Base-by-base conservation (phyloP, 2,797 vertebrate genomes). In the Enteromius viviparus region DNA sequence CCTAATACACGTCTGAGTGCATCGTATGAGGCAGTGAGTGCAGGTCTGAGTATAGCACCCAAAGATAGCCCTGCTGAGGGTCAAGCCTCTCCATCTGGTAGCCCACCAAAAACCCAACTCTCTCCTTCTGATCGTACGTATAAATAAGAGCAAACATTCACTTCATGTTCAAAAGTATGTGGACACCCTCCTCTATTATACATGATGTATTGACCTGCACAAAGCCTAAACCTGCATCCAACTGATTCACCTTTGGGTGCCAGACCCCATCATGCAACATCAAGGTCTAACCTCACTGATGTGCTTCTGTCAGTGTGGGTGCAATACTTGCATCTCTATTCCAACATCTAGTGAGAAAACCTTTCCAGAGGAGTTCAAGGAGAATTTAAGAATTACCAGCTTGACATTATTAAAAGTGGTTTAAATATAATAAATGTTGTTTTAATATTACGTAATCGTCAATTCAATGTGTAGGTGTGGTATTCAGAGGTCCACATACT, bases 1-100 rank as follows among this genome's bases (percentile, higher is more conserved):
- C 98, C 98, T 65, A 97, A 96, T 92, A 99, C 98, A 6, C 93
- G 98, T 74, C 93, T 99, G 90, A 99, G 98, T 29, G 97, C 97
- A 62, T 99, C 98, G 0, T 99, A 99, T 6, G 98, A 99, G 92
- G 97, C 94, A 1, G 97, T 98, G 83, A 97, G 97, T 7, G 97
- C 97, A 32, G 97, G 97, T 78, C 92, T 99, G 86, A 94, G 93
- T 4, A 95, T 97, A 66, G 94, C 95, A 65, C 94, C 95, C 89
- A 97, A 95, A 94, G 97, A 97, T 87, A 93, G 94, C 0, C 88
- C 94, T 76, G 93, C 93, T 82, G 96, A 97, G 88, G 97, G 98
- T 89, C 91, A 94, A 85, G 86, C 88, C 70, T 94, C 94, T 0
- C 94, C 94, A 21, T 89, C 93, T 85, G 88, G 91, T 91, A 93